Percentiles rank a stretch among this genome's conserved stretches.
These are phyloP conservation scores for Diplazon laetatorius DNA, from an alignment of 2,888 invertebrate genomes.

Conservation along the genomic window DNA sequence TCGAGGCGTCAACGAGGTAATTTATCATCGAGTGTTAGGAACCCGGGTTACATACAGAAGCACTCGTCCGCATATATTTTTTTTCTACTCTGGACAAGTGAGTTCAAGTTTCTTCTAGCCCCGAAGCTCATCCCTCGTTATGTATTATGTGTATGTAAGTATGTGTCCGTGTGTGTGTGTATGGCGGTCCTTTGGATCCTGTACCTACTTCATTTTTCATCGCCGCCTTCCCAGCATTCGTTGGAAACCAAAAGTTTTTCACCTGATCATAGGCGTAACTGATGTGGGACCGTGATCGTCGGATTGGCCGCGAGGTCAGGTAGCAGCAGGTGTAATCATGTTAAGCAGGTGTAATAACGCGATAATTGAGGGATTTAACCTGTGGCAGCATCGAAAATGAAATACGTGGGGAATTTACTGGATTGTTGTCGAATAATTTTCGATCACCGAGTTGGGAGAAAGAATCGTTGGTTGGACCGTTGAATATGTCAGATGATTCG, in stretches of 20 bases:
- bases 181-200: constrained; percentile 1
- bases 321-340: constrained; percentile 49
- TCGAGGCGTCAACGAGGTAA: constrained; percentile 59
- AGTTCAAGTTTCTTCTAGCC: constrained; percentile 17
- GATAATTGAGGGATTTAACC: constrained; percentile 36
- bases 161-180: too few species aligned
- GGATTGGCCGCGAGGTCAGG: constrained; percentile 13
- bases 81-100: constrained; percentile 3
- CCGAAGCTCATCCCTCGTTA: too few species aligned
- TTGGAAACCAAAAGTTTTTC: constrained; percentile 16
- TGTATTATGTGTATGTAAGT: not conserved
- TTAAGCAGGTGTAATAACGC: constrained; percentile 27
- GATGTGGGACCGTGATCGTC: constrained; percentile 1
- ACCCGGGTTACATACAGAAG: constrained; percentile 1
- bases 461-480: not conserved
- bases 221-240: constrained; percentile 28
- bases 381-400: constrained; percentile 19
- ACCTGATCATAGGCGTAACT: constrained; percentile 29
- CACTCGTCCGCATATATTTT: constrained; percentile 39
- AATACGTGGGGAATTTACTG: not conserved
- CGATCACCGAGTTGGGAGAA: not conserved
- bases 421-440: constrained; percentile 2
- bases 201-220: constrained; percentile 10
- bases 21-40: constrained; percentile 50
- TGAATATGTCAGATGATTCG: not conserved